A percentile compares a stretch with the other conserved stretches of the same genome.
Evolutionary conservation across 2,113 vertebrate genomes (phyloP).

Genomic region (Nicator chloris): DNA sequence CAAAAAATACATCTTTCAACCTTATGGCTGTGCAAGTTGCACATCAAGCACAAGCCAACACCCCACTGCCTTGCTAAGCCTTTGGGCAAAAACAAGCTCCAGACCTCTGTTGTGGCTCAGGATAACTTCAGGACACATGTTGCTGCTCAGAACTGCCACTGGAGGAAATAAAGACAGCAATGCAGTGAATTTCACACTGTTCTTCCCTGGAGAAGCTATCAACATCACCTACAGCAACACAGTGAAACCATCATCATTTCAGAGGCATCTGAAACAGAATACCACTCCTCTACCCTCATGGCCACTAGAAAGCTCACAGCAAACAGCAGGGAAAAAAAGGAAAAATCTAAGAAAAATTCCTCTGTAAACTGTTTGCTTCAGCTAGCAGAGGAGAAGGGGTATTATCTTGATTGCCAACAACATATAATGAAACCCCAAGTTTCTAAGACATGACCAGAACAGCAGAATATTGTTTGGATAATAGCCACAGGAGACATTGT

Average conservation of each 20-base stretch:
- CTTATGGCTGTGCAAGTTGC: not conserved
- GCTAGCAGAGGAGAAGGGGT: not conserved
- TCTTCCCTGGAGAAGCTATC: not conserved
- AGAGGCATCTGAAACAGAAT: not conserved
- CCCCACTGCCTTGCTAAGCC: not conserved
- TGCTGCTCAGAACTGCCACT: slow-evolving; percentile 1
- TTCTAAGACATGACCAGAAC: not conserved
- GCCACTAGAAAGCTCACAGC: not conserved
- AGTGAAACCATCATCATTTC: not conserved
- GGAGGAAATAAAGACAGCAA: not conserved
- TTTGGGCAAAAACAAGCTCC: not conserved
- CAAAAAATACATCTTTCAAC: not conserved
- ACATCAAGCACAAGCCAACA: not conserved
- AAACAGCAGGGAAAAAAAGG: not conserved
- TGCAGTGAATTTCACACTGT: not conserved
- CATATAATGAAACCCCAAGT: not conserved
- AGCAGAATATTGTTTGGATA: not conserved
- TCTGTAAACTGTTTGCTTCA: not conserved
- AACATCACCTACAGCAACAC: not conserved
- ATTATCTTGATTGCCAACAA: not conserved
- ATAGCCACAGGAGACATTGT: not conserved
- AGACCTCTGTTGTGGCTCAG: not conserved
- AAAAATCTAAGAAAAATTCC: not conserved
- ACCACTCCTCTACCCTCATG: not conserved
- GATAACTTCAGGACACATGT: not conserved